A percentile compares a stretch with the other conserved stretches of the same genome.
phyloP scores from a whole-genome alignment of 2,113 vertebrate genomes.

The Cavia aperea region DNA sequence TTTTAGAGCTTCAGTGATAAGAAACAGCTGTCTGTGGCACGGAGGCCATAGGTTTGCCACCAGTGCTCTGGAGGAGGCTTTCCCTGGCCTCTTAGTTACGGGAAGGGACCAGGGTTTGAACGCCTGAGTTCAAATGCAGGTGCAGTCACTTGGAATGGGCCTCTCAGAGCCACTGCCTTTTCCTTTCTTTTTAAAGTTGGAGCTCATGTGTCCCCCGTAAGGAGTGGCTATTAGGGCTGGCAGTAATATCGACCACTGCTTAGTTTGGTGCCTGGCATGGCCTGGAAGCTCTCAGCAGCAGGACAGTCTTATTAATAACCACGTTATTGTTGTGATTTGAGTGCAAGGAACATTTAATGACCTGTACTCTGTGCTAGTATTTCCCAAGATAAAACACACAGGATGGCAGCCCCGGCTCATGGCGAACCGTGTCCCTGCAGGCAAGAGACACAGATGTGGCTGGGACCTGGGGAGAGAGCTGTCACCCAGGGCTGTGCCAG shows the following conservation, averaged over 20 bases:
- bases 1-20: neutral
- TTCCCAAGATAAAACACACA: neutral
- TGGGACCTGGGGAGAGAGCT: neutral
- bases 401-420: neutral
- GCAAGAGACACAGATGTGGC: neutral
- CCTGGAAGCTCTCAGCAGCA: neutral
- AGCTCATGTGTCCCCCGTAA: no score
- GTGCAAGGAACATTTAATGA: neutral
- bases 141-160: neutral
- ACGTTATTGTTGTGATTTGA: no score
- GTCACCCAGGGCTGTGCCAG: neutral
- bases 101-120: neutral
- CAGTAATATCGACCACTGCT: rapidly evolving
- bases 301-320: neutral
- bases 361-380: neutral
- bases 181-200: neutral
- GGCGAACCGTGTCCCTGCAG: neutral
- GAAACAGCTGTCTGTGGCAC: neutral
- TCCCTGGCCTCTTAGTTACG: neutral
- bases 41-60: neutral
- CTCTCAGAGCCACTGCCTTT: neutral
- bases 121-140: neutral
- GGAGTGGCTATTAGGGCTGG: no score
- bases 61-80: neutral
- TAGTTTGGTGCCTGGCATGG: rapidly evolving